Evolutionary conservation across 1,140 invertebrate genomes (phyloP).

Genomic region (Ectropis grisescens): DNA sequence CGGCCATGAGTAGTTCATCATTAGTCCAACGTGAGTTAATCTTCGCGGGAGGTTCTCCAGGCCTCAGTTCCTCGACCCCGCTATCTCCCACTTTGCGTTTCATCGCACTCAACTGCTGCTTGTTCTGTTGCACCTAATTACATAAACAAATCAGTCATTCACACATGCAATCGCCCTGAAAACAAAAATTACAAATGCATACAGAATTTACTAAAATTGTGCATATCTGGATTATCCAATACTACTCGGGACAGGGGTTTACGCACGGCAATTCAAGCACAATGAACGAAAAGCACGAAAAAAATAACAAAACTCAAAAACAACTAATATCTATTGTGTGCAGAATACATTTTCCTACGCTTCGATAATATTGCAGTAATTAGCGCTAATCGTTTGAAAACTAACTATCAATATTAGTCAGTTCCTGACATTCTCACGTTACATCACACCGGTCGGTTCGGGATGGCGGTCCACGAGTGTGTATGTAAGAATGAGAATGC

Average conservation of each 20-base stretch:
- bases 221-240: constrained; percentile 66
- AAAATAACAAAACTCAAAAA: constrained; percentile 3
- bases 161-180: constrained; percentile 2
- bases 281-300: constrained; percentile 11
- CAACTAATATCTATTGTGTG: constrained; percentile 28
- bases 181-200: too few species aligned
- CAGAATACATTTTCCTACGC: constrained; percentile 47
- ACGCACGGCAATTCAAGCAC: constrained; percentile 22
- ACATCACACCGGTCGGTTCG: constrained; percentile 20
- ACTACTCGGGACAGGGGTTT: constrained; percentile 20
- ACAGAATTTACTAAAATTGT: too few species aligned
- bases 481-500: constrained; percentile 46
- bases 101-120: constrained; percentile 89
- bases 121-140: constrained; percentile 92
- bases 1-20: constrained; percentile 91
- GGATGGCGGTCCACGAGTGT: constrained; percentile 14
- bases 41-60: constrained; percentile 76
- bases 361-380: neutral
- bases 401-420: constrained; percentile 2
- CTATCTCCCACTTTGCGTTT: constrained; percentile 77
- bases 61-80: constrained; percentile 79
- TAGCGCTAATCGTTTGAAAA: constrained; percentile 2
- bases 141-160: too few species aligned
- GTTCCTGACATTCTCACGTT: constrained; percentile 43
- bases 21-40: constrained; percentile 93